Conservation (phyloP, 1,140 invertebrate species). For the Antheraea mylitta region DNA sequence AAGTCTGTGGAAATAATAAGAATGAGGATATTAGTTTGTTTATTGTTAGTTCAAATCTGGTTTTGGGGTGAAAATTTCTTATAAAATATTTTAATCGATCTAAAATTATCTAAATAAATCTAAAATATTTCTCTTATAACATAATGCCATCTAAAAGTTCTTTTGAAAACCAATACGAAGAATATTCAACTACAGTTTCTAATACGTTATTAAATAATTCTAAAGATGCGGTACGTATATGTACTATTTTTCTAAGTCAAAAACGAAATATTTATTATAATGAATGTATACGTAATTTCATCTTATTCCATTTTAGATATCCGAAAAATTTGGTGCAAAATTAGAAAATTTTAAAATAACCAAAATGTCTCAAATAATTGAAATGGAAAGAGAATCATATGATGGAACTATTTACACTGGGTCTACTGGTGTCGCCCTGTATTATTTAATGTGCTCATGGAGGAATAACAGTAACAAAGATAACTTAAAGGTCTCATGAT, state of each 20-base stretch:
- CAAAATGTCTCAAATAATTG: constrained; percentile 44
- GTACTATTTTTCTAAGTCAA: not conserved
- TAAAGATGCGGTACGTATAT: not conserved
- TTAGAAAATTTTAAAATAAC: constrained; percentile 46
- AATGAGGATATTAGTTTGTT: no score
- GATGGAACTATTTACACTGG: constrained; percentile 79
- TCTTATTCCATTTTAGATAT: constrained; percentile 42
- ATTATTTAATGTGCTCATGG: constrained; percentile 39
- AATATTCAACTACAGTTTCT: constrained; percentile 32
- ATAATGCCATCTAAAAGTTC: constrained; percentile 41
- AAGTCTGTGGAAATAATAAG: no score
- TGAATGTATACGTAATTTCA: not conserved
- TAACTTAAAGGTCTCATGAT: not conserved
- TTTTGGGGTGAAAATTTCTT: no score
- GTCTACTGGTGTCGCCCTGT: constrained; percentile 73
- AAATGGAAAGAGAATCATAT: constrained; percentile 48
- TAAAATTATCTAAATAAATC: no score
- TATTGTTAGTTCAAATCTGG: no score
- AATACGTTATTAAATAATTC: constrained; percentile 14
- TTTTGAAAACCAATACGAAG: constrained; percentile 53
- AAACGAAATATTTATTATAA: not conserved
- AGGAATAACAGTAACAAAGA: constrained; percentile 16
- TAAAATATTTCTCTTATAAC: no score
- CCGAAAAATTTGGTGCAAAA: constrained; percentile 44
- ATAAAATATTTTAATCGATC: no score